Evolutionary conservation across 2,113 vertebrate genomes (phyloP), one percentile per base, ranked within the genome.

Genomic region (Myotis brandtii): DNA sequence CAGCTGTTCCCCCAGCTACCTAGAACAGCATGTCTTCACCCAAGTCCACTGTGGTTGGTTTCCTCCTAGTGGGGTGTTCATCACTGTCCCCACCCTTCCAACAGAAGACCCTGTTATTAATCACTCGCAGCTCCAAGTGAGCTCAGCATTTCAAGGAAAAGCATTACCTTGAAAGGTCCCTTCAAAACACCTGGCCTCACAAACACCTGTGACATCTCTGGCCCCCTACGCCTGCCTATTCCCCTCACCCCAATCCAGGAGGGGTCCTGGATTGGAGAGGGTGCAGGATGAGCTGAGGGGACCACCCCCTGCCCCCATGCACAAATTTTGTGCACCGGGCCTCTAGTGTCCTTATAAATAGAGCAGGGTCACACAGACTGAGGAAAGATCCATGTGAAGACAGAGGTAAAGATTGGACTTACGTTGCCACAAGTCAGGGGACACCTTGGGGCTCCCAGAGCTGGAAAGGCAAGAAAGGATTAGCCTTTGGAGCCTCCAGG

Each of bases 221-320:
- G 25, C 4, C 40, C 16, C 30, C 9, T 5, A 1, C 0, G 21
- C 76, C 25, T 80, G 75, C n/a, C 30, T 32, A 4, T 5, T 46
- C 11, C 25, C 2, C 3, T 21, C 10, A 8, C 30, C 0, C 46
- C n/a, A n/a, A n/a, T n/a, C n/a, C n/a, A n/a, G n/a, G 40, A 40
- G 40, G 40, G 40, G 40, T 40, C 4, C 40, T 40, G 40, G 40
- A 40, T 40, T 40, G 4, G 40, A 40, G 6, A 40, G 40, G 40
- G 40, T 40, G 40, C 40, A 40, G 40, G 5, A 40, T 40, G 40
- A 5, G 40, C 40, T 40, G 40, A 40, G 6, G 40, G 40, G 40
- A 40, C 40, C 43, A 43, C 43, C 43, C 43, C 43, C 6, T 43
- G 7, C 43, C 43, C 43, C 43, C 43, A 43, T 43, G 43, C 43